phyloP scores from a whole-genome alignment of 2,797 vertebrate species.

The Gymnodraco acuticeps region DNA sequence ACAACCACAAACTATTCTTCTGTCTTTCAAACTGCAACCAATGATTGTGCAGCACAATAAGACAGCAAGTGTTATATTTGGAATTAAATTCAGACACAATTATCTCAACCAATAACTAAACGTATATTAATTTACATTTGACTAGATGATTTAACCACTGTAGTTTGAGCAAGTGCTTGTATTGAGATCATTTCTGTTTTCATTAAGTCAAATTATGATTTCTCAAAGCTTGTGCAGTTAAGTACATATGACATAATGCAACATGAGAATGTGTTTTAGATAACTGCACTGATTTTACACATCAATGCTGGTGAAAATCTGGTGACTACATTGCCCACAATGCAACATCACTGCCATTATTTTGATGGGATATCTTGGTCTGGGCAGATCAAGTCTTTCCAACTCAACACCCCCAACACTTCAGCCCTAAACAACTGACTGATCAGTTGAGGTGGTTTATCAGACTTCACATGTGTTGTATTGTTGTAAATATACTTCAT shows the following conservation, averaged over 20 bases:
- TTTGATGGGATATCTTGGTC: not conserved
- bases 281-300: conserved; percentile 1
- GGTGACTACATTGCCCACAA: conserved; percentile 11
- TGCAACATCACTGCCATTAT: not conserved
- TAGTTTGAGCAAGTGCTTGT: not conserved
- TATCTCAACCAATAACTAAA: not conserved
- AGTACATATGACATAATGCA: conserved; percentile 1
- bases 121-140: not conserved
- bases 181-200: not conserved
- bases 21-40: conserved; percentile 1
- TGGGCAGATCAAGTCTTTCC: too few relatives aligned
- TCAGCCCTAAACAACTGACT: not conserved
- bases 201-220: not conserved
- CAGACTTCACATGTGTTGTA: not conserved
- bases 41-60: not conserved
- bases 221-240: not conserved
- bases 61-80: not conserved
- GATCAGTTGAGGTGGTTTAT: not conserved
- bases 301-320: not conserved
- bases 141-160: not conserved
- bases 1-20: not conserved
- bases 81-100: not conserved
- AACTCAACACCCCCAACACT: not conserved
- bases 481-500: too few relatives aligned
- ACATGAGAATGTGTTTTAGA: not conserved